phyloP scores from a whole-genome alignment of 2,888 invertebrate species.

The Lasius platythorax region DNA sequence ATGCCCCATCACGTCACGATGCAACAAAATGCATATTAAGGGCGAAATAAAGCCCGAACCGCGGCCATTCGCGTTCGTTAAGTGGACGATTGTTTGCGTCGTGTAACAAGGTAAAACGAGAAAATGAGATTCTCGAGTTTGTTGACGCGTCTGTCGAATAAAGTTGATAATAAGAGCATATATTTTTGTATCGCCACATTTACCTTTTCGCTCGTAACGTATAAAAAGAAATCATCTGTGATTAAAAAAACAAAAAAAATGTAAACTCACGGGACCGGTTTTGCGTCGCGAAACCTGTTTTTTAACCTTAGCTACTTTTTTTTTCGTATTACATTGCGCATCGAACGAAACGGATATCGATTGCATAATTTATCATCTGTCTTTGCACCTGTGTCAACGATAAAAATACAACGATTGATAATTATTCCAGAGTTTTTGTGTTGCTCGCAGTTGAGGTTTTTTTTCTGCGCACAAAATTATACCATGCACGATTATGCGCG shows the following conservation, averaged over 20 bases:
- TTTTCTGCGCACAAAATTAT: background rate
- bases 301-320: background rate
- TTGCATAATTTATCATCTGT: background rate
- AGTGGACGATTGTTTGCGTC: constrained; percentile 34
- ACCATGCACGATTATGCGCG: background rate
- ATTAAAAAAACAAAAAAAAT: background rate
- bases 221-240: background rate
- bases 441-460: background rate
- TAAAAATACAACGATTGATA: constrained; percentile 18
- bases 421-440: background rate
- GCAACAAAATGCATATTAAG: constrained; percentile 43
- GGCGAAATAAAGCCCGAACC: constrained; percentile 37
- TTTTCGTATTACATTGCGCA: background rate
- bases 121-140: constrained; percentile 1
- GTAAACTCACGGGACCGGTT: background rate
- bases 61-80: constrained; percentile 37
- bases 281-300: constrained; percentile 11
- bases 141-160: background rate
- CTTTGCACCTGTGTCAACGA: background rate
- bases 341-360: background rate
- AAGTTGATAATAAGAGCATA: background rate
- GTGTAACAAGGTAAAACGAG: constrained; percentile 9
- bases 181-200: too few species aligned
- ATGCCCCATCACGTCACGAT: constrained; percentile 26
- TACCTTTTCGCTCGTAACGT: background rate